Percentiles rank a stretch among this genome's conserved stretches.
Conservation (phyloP, 2,888 invertebrate genomes). For the Macrosoma leucophasiata region DNA sequence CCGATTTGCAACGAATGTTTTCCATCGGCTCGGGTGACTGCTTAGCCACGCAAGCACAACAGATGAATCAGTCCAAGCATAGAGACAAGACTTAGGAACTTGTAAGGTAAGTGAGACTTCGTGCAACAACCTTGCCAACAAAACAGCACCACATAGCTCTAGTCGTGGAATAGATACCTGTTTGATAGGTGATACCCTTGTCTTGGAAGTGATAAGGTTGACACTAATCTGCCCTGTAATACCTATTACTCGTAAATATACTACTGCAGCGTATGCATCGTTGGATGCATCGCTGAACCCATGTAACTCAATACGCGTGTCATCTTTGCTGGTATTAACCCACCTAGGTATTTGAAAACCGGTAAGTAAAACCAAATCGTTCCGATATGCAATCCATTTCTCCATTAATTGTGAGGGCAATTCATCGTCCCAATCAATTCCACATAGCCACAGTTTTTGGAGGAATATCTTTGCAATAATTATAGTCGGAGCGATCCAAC, state of each 20-base stretch:
- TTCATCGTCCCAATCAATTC: conserved; percentile 31
- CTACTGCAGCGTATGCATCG: conserved; percentile 19
- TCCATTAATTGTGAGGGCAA: conserved; percentile 16
- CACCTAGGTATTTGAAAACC: conserved; percentile 19
- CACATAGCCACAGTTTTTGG: conserved; percentile 32
- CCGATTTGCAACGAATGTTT: conserved; percentile 12
- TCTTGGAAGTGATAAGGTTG: conserved; percentile 12
- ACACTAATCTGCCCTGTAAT: conserved; percentile 3
- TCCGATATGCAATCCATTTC: conserved; percentile 23
- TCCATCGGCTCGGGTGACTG: conserved; percentile 18
- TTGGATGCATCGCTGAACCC: conserved; percentile 24
- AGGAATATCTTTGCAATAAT: conserved; percentile 32
- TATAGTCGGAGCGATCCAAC: conserved; percentile 31
- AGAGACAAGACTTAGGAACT: conserved; percentile 4
- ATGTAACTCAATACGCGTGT: conserved; percentile 17
- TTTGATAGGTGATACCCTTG: conserved; percentile 12
- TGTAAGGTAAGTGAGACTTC: conserved; percentile 8
- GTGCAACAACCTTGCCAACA: conserved; percentile 13
- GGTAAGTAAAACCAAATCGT: conserved; percentile 10
- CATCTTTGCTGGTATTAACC: conserved; percentile 7
- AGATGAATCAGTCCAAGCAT: conserved; percentile 19
- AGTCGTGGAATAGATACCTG: conserved; percentile 17
- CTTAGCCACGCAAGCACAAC: conserved; percentile 18
- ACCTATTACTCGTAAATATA: conserved; percentile 11
- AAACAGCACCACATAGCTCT: conserved; percentile 13